Conservation (phyloP, 1,140 invertebrate genomes). For the Nephila pilipes region DNA sequence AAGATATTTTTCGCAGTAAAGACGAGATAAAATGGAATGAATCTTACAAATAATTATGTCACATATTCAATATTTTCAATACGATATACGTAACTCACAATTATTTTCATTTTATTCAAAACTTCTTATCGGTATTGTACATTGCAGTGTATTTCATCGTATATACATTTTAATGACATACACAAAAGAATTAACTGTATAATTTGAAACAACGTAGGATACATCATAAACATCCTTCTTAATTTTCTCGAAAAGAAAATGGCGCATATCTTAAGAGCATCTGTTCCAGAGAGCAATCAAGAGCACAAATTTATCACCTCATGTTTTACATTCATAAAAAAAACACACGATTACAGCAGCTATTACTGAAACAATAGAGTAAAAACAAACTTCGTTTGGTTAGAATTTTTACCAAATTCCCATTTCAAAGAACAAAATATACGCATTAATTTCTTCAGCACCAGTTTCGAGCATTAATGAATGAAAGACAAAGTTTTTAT, state of each 20-base stretch:
- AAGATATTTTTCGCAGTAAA: too few relatives aligned
- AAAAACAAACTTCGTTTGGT: not conserved
- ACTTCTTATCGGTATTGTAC: too few relatives aligned
- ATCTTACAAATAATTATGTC: too few relatives aligned
- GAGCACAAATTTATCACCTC: not conserved
- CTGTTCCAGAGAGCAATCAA: not conserved
- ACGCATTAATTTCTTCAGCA: conserved; percentile 17
- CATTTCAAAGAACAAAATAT: conserved; percentile 24
- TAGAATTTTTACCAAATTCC: not conserved
- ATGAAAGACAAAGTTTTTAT: not conserved
- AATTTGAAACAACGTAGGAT: not conserved
- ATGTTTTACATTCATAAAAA: not conserved
- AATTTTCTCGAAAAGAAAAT: not conserved
- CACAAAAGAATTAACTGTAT: not conserved
- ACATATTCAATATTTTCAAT: too few relatives aligned
- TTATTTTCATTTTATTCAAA: too few relatives aligned
- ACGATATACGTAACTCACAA: too few relatives aligned
- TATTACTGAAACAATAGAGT: not conserved
- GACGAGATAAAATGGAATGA: too few relatives aligned
- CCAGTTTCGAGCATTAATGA: conserved; percentile 23
- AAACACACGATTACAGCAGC: not conserved
- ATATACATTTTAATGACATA: too few relatives aligned
- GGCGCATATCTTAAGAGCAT: not conserved
- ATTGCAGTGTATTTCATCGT: too few relatives aligned
- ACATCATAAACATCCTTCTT: not conserved